Evolutionary conservation across 1,140 invertebrate species (phyloP).

Genomic region (Megalonaias nervosa): DNA sequence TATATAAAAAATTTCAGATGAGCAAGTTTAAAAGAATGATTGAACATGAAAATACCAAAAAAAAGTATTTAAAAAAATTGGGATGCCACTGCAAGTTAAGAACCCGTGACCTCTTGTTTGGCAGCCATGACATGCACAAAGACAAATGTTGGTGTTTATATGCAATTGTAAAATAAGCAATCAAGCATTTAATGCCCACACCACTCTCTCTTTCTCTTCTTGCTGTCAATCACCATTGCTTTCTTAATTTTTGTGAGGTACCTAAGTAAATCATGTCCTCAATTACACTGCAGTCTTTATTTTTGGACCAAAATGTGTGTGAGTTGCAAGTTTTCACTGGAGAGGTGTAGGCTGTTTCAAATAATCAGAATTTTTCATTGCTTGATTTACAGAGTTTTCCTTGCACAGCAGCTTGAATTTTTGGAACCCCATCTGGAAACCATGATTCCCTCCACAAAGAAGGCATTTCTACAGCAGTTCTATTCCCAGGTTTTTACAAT

Average conservation of each 20-base stretch:
- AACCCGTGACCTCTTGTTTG: no score
- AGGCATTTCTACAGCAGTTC: constrained; percentile 83
- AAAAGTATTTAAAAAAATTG: no score
- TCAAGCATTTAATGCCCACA: no score
- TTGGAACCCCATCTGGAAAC: constrained; percentile 85
- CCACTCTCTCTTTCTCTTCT: neutral
- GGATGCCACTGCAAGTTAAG: no score
- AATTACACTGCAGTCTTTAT: no score
- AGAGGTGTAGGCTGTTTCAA: no score
- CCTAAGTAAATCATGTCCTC: neutral
- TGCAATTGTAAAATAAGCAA: no score
- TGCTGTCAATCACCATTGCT: neutral
- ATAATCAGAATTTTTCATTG: neutral
- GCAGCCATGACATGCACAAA: no score
- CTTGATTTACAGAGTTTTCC: constrained; percentile 78
- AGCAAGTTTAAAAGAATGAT: no score
- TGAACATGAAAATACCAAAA: no score
- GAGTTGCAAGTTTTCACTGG: neutral
- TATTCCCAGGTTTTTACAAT: constrained; percentile 72
- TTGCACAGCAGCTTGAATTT: constrained; percentile 88
- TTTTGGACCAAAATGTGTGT: neutral
- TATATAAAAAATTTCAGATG: no score
- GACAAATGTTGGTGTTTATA: no score
- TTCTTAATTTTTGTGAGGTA: neutral
- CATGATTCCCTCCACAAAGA: constrained; percentile 73